Percentiles rank a stretch among this genome's conserved stretches.
Evolutionary conservation across 2,113 vertebrate species (phyloP).

Genomic region (Anhinga rufa): DNA sequence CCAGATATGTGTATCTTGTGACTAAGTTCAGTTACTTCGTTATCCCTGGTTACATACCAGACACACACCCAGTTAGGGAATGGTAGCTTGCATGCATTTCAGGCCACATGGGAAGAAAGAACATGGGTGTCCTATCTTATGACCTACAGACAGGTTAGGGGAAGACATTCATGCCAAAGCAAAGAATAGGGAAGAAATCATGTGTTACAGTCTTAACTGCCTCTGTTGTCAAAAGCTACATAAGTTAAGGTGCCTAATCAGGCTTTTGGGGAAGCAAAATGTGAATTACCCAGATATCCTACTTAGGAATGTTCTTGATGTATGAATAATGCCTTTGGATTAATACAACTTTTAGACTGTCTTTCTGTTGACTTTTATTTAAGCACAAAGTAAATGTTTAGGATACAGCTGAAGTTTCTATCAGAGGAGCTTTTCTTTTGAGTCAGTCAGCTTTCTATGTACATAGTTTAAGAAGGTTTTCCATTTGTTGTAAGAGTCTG

Average conservation of each 20-base stretch:
- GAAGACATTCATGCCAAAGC: neutral
- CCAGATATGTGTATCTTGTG: rapidly evolving
- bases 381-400: neutral
- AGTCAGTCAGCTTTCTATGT: neutral
- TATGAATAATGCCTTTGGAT: neutral
- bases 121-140: neutral
- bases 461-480: neutral
- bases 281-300: neutral
- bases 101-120: neutral
- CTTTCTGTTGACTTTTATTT: neutral
- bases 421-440: neutral
- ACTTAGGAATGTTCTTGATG: neutral
- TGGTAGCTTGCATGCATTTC: neutral
- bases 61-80: neutral
- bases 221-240: neutral
- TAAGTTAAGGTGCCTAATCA: neutral
- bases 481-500: neutral
- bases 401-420: neutral
- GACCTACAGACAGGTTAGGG: rapidly evolving
- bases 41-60: neutral
- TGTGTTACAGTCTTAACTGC: neutral
- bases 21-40: neutral
- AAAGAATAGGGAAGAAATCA: neutral
- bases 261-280: neutral
- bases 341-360: neutral